A percentile compares a stretch with the other conserved stretches of the same genome.
Conservation (phyloP, 2,797 vertebrate genomes). For the Pyrocephalus nanus region DNA sequence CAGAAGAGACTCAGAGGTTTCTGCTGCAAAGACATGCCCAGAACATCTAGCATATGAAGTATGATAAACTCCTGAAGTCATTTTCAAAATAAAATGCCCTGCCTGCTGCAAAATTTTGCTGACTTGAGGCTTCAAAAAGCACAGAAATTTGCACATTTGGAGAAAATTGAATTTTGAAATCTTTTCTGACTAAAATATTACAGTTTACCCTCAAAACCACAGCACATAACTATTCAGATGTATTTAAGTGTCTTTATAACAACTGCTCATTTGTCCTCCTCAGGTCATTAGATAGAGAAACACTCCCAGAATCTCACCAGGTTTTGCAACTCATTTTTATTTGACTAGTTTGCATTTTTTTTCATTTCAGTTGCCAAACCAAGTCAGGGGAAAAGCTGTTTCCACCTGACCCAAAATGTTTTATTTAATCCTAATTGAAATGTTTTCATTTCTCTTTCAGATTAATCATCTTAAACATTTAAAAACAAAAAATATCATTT, state of each 20-base stretch:
- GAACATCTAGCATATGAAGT: background rate
- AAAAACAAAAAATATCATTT: conserved; percentile 58
- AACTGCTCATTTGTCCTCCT: conserved; percentile 23
- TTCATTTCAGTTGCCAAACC: conserved; percentile 56
- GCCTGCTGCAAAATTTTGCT: background rate
- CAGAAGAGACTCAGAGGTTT: background rate
- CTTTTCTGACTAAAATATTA: background rate
- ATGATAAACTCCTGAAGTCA: background rate
- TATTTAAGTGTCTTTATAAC: background rate
- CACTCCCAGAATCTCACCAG: background rate
- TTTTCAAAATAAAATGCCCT: background rate
- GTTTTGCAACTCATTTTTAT: conserved; percentile 5
- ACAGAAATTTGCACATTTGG: background rate
- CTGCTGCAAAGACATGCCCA: background rate
- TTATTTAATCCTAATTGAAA: conserved; percentile 58
- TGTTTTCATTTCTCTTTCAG: conserved; percentile 59
- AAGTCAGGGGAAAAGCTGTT: conserved; percentile 60
- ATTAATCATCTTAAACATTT: conserved; percentile 64
- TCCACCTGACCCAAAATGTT: conserved; percentile 65
- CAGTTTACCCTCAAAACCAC: background rate
- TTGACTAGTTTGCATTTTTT: conserved; percentile 14
- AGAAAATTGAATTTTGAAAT: background rate
- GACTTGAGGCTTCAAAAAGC: background rate
- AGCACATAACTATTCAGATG: background rate
- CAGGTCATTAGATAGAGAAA: background rate